Base-by-base conservation (phyloP, 2,888 invertebrate genomes). In the Mechanitis messenoides region DNA sequence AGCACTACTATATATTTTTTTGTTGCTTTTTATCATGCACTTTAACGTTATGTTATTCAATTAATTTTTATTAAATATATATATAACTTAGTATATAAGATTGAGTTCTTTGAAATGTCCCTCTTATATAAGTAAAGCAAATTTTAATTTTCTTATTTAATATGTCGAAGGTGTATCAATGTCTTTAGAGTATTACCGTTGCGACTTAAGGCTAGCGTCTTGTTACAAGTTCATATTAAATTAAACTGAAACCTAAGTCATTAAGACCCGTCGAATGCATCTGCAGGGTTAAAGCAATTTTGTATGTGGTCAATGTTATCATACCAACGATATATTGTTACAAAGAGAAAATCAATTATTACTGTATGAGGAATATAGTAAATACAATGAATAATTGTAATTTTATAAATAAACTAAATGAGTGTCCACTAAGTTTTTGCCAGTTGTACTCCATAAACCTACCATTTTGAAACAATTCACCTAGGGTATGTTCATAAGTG, bases 231-330 rank as follows among this genome's bases (percentile, higher is more conserved):
- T 85, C 80, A 85, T 85, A 86, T 87, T 85, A 87, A 87, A 87
- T 88, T 87, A 86, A 87, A 87, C 83, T 81, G 73, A 81, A 79
- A 78, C 79, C 80, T 74, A 78, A 81, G 80, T 85, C 88, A 87
- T 88, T 87, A 85, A 68, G 78, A 78, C 73, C 81, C 84, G 87
- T 87, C 88, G 84, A 83, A 81, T 80, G 80, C 88, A 87, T 81
- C 80, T 76, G 73, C 76, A 72, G 77, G 78, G 78, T 79, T 80
- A 80, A 77, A 69, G 71, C 77, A 79, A 80, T 83, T 78, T 78
- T 70, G 70, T 67, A 67, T 84, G 85, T 77, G 85, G 85, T 84
- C 85, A 84, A 76, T 59, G 60, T 66, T 47, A 56, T 63, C 47
- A 56, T 11, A 55, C 11, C 31, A 57, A 50, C 4, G 35, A 5